Percentiles rank a stretch among this genome's conserved stretches.
Conservation (phyloP, 2,113 vertebrate genomes). For the Agapornis roseicollis region DNA sequence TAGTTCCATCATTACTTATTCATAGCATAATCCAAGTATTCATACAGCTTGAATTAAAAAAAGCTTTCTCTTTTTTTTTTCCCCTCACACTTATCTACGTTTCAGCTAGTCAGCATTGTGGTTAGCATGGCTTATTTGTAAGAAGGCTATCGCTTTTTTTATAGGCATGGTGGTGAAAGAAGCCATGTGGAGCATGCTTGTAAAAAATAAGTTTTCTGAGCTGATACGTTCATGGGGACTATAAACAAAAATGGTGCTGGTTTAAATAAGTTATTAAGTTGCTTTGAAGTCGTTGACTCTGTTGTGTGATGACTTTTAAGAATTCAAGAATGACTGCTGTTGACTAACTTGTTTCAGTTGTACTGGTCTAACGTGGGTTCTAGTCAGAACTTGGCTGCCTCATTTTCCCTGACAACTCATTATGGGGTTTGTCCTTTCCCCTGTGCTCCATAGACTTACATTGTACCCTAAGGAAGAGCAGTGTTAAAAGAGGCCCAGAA, state of each 20-base stretch:
- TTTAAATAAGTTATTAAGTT: not conserved
- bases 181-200: not conserved
- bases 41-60: not conserved
- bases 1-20: not conserved
- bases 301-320: not conserved
- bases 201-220: not conserved
- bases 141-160: not conserved
- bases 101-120: not conserved
- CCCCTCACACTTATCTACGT: not conserved
- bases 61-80: not conserved
- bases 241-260: not conserved
- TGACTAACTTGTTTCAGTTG: not conserved
- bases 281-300: not conserved
- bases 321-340: not conserved
- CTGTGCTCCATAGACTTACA: not conserved
- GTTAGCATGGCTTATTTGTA: not conserved
- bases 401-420: not conserved
- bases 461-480: not conserved
- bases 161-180: not conserved
- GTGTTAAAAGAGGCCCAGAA: not conserved
- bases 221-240: accelerated
- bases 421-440: not conserved
- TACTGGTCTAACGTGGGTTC: accelerated
- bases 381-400: not conserved
- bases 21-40: not conserved